phyloP scores from a whole-genome alignment of 2,113 vertebrate genomes.

The Chaetura pelagica region DNA sequence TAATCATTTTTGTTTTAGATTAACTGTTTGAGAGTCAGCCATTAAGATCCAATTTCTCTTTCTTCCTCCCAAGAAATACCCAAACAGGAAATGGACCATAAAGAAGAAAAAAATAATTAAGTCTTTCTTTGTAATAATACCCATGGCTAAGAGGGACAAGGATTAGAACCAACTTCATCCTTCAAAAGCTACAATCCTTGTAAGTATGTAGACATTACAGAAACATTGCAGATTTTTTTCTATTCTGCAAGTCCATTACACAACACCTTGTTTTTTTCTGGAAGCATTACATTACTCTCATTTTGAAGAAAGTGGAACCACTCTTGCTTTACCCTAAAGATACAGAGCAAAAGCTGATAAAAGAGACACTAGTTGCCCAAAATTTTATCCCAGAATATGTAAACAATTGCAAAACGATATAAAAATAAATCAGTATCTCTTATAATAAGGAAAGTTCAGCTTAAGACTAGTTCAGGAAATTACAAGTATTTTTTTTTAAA shows the following conservation, averaged over 20 bases:
- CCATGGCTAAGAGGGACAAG: not conserved
- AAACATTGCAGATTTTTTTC: not conserved
- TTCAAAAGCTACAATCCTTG: conserved; percentile 7
- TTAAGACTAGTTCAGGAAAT: conserved; percentile 20
- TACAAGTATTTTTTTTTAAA: not conserved
- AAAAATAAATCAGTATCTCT: not conserved
- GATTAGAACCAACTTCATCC: not conserved
- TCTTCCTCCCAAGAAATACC: not conserved
- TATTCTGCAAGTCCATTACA: not conserved
- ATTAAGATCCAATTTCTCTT: not conserved
- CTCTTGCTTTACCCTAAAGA: not conserved
- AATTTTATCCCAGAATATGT: not conserved
- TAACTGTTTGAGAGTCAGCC: not conserved
- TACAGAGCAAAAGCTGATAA: not conserved
- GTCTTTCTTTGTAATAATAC: not conserved
- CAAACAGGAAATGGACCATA: not conserved
- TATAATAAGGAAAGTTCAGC: not conserved
- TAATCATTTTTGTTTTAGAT: conserved; percentile 9
- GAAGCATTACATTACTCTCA: not conserved
- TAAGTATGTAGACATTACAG: not conserved
- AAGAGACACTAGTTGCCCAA: not conserved
- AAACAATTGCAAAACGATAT: not conserved
- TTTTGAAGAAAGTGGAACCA: not conserved
- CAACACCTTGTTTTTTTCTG: not conserved
- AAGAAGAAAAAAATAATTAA: conserved; percentile 13